These are phyloP conservation scores for Tetramorium simillimum DNA, from an alignment of 1,140 invertebrate species.

Conservation along the genomic window DNA sequence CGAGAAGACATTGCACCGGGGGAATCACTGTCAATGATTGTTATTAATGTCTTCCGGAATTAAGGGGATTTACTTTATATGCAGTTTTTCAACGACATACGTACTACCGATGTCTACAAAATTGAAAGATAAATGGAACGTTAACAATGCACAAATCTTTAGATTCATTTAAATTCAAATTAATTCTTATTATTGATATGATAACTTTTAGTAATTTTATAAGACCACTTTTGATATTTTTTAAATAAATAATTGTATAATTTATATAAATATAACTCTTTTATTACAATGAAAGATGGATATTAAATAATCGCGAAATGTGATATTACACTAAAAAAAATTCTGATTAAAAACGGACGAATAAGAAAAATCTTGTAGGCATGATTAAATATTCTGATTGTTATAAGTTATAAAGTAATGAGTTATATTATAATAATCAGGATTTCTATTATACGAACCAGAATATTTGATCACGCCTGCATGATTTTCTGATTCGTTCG, in stretches of 20 bases:
- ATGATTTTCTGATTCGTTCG: no score
- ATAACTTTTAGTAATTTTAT: neutral
- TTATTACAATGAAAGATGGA: neutral
- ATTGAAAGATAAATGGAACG: neutral
- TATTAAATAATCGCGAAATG: neutral
- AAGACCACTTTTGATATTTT: neutral
- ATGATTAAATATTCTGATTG: no score
- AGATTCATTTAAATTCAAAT: neutral
- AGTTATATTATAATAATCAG: no score
- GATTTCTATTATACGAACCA: no score
- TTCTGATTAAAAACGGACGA: no score
- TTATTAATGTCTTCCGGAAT: slow-evolving; percentile 26
- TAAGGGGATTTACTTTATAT: neutral
- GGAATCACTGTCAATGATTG: neutral
- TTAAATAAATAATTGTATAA: no score
- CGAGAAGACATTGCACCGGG: neutral
- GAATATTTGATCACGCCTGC: no score
- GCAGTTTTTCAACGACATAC: neutral
- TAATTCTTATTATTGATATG: neutral
- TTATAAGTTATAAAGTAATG: no score
- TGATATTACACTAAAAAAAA: no score
- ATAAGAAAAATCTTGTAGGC: no score
- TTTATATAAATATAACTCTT: neutral
- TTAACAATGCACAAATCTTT: neutral
- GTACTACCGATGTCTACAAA: neutral